Evolutionary conservation across 2,888 invertebrate species (phyloP).

Genomic region (Andrena fulva): DNA sequence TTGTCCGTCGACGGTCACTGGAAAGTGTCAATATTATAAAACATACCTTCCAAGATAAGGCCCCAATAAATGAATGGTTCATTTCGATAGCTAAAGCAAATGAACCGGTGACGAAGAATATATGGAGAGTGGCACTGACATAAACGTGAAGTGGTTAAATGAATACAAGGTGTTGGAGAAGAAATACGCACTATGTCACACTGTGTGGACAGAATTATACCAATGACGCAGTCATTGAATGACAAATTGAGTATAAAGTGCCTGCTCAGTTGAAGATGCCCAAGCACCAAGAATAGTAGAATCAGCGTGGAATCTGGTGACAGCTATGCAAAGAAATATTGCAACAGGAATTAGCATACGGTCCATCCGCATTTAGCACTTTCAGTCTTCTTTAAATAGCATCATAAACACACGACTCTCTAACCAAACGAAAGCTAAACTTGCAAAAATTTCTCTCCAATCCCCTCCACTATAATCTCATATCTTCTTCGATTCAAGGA

Average conservation of each 20-base stretch:
- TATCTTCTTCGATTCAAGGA: background rate
- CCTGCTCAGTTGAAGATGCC: background rate
- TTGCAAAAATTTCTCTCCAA: background rate
- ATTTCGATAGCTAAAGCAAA: background rate
- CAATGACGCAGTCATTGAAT: constrained; percentile 3
- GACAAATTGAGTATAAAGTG: constrained; percentile 10
- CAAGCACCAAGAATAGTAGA: background rate
- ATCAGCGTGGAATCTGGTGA: background rate
- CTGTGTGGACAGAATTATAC: background rate
- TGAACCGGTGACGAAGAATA: background rate
- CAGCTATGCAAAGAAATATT: background rate
- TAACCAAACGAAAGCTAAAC: background rate
- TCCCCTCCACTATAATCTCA: background rate
- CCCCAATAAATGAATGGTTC: background rate
- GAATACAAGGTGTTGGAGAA: constrained; percentile 1
- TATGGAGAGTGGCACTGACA: too few species aligned
- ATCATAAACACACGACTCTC: background rate
- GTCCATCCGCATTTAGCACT: background rate
- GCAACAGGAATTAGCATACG: background rate
- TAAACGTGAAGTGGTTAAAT: constrained; percentile 4
- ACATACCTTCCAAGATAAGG: background rate
- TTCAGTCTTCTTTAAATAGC: background rate
- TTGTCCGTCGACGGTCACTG: background rate
- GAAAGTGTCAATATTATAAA: background rate
- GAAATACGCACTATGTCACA: background rate